phyloP scores from a whole-genome alignment of 2,797 vertebrate genomes.

The Gymnothorax reevesii region DNA sequence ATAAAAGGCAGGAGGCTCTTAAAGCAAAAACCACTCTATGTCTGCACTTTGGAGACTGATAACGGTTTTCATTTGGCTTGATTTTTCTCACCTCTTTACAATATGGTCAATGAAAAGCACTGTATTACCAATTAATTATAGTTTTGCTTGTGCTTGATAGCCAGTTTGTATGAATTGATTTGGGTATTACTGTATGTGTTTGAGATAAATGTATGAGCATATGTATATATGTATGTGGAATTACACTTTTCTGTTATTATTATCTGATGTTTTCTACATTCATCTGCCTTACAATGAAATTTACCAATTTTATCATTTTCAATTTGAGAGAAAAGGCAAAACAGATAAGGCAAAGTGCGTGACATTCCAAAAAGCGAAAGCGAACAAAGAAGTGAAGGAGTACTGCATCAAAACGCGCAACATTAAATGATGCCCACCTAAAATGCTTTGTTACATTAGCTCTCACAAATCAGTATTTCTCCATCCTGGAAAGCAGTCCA shows the following conservation, averaged over 20 bases:
- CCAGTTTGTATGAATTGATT: conserved; percentile 29
- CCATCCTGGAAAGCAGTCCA: conserved; percentile 48
- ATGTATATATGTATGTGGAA: too few species aligned
- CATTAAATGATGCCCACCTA: conserved; percentile 48
- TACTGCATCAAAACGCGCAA: conserved; percentile 50
- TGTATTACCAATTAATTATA: background rate
- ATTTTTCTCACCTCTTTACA: background rate
- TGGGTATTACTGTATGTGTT: conserved; percentile 14
- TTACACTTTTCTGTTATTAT: too few species aligned
- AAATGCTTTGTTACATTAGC: conserved; percentile 43
- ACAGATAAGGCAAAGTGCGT: background rate
- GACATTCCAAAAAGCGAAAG: background rate
- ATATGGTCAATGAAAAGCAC: background rate
- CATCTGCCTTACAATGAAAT: too few species aligned
- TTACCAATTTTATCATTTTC: too few species aligned
- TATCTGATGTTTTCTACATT: too few species aligned
- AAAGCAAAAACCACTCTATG: background rate
- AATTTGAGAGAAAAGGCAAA: background rate
- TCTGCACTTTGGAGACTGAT: background rate
- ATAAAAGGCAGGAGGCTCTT: background rate
- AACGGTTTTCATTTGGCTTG: too few species aligned
- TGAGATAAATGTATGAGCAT: background rate
- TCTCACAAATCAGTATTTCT: conserved; percentile 41
- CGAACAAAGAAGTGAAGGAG: conserved; percentile 47
- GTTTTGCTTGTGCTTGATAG: conserved; percentile 30